Base-by-base conservation (phyloP, 2,888 invertebrate genomes). In the Willowsia nigromaculata region DNA sequence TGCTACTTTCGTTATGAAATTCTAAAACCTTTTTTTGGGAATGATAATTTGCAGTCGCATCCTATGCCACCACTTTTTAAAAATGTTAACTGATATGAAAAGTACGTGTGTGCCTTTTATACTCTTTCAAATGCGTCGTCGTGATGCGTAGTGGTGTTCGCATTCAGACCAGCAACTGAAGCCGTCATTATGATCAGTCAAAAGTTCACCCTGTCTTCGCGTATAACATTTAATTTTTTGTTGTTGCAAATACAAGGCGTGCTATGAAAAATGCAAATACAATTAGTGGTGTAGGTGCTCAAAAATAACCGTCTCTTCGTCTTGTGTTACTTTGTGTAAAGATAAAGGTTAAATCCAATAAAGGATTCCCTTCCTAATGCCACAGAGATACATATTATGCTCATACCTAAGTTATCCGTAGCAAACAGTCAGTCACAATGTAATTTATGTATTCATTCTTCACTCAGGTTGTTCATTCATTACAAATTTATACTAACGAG, bases 161-260 rank as follows among this genome's bases (percentile, higher is more conserved):
- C 78, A 78, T 78, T 85, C 85, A 30, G 30, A 62, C 85, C 9
- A 62, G 15, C 85, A 85, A 85, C 85, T 85, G 85, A 85, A 78
- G 62, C 25, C 65, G 65, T 85, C 78, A 40, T 47, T 40, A 15
- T n/a, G 85, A 76, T 84, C 27, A 74, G 25, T 59, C 74, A 56
- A 85, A 74, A 85, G 59, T 56, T 85, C 62, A 83, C 53, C 30
- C 80, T 27, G 59, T 59, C 62, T 43, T 65, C 47, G 43, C 25
- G 65, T n/a, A 27, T 37, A 43, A 7, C 27, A 25, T 53, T 76
- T 2, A 47, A 50, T 5, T 25, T 50, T 50, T 22, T 6, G 27
- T 33, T 33, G 1, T 33, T 56, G 1, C 18, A 37, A 15, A 15
- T 30, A 50, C 30, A 25, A 47, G 37, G 76, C 9, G 65, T 47